Conservation (phyloP, 2,113 vertebrate species). For the Camelus dromedarius region DNA sequence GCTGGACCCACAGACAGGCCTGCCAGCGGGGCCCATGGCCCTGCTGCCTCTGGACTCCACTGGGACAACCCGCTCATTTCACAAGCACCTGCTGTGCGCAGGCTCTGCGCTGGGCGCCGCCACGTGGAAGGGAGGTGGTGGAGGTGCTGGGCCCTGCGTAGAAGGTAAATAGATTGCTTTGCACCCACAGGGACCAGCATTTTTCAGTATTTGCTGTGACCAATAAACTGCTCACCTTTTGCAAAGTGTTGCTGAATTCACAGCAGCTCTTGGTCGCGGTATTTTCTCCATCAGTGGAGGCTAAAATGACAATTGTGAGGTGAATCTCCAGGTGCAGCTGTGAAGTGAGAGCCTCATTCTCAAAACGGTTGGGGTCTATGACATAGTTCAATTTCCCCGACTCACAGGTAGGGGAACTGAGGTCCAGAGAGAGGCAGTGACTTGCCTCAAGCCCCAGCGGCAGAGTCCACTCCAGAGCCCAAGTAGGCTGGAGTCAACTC, state of each 20-base stretch:
- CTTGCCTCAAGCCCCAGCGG: not conserved
- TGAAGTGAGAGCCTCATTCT: not conserved
- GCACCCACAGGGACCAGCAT: not conserved
- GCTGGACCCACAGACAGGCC: not conserved
- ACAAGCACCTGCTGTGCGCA: not conserved
- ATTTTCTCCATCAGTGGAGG: not conserved
- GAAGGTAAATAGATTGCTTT: not conserved
- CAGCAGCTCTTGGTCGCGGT: not conserved
- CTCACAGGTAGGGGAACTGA: not conserved
- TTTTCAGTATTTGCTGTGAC: not conserved
- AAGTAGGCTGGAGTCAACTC: rapidly evolving
- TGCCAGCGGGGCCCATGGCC: too few species aligned
- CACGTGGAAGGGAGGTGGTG: rapidly evolving
- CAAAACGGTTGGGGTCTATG: not conserved
- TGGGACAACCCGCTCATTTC: too few species aligned
- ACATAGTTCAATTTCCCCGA: not conserved
- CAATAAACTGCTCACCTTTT: not conserved
- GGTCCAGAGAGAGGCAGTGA: not conserved
- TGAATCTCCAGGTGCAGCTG: too few species aligned
- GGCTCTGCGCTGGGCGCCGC: not conserved
- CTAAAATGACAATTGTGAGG: not conserved
- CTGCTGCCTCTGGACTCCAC: not conserved
- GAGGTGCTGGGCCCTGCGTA: rapidly evolving
- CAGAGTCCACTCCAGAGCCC: not conserved
- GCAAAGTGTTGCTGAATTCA: not conserved